Percentiles rank a stretch among this genome's conserved stretches.
Conservation (phyloP, 2,888 invertebrate genomes). For the Periphyllus acericola region DNA sequence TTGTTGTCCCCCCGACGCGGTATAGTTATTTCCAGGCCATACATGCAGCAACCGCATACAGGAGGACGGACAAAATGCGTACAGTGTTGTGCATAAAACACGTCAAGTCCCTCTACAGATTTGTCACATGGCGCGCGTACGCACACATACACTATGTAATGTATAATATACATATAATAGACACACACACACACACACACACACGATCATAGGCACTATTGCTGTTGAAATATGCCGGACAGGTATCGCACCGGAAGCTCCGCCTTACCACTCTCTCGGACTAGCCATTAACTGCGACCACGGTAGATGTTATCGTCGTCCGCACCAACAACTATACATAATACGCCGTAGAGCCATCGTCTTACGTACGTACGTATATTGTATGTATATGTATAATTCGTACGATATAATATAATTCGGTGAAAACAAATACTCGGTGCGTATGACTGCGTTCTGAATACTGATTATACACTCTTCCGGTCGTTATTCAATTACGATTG, state of each 20-base stretch:
- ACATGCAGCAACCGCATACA: neutral
- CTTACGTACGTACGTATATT: no score
- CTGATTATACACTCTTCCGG: conserved; percentile 54
- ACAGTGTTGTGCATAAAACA: neutral
- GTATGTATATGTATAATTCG: no score
- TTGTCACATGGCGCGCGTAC: conserved; percentile 3
- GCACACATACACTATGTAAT: no score
- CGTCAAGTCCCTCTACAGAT: neutral
- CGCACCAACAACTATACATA: neutral
- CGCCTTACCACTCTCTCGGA: conserved; percentile 38
- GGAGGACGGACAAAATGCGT: neutral
- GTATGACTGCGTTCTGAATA: conserved; percentile 46
- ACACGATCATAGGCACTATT: neutral
- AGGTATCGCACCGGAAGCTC: conserved; percentile 62
- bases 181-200: no score
- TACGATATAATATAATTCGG: conserved; percentile 28
- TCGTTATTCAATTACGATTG: conserved; percentile 55
- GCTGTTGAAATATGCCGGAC: conserved; percentile 42
- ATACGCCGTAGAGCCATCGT: neutral
- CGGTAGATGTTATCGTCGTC: conserved; percentile 46
- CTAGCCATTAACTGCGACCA: conserved; percentile 17
- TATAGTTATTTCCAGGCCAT: neutral
- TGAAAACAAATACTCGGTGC: conserved; percentile 41
- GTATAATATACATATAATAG: no score
- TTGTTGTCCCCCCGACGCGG: neutral